phyloP scores from a whole-genome alignment of 2,797 vertebrate species.

The Labeo calbasu region DNA sequence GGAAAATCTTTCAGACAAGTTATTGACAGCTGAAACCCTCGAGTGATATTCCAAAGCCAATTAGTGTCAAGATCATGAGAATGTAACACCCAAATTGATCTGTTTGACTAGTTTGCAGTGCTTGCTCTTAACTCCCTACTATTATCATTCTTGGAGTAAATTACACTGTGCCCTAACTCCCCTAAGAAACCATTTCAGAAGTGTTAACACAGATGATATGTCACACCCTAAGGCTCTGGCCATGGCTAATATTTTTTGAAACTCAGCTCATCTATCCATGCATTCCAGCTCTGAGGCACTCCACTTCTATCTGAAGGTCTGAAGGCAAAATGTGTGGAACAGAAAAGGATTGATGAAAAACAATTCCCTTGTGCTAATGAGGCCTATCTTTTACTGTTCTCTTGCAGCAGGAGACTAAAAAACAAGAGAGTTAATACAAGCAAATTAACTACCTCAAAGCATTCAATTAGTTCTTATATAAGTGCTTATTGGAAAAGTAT shows the following conservation, averaged over 20 bases:
- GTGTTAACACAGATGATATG: slow-evolving; percentile 41
- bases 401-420: slow-evolving; percentile 39
- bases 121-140: slow-evolving; percentile 33
- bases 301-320: slow-evolving; percentile 2
- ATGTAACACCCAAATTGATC: slow-evolving; percentile 32
- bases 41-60: slow-evolving; percentile 19
- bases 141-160: slow-evolving; percentile 56
- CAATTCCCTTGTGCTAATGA: slow-evolving; percentile 47
- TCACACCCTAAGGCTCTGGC: slow-evolving; percentile 36
- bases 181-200: slow-evolving; percentile 31
- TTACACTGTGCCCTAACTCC: slow-evolving; percentile 43
- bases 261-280: slow-evolving; percentile 32
- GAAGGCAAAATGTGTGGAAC: background rate
- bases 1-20: slow-evolving; percentile 30
- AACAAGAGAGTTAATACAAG: slow-evolving; percentile 21
- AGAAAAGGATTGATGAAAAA: slow-evolving; percentile 35
- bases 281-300: slow-evolving; percentile 47
- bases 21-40: slow-evolving; percentile 49
- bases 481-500: slow-evolving; percentile 18
- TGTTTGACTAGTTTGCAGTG: slow-evolving; percentile 28
- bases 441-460: slow-evolving; percentile 21
- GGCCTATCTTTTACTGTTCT: slow-evolving; percentile 37
- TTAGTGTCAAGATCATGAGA: slow-evolving; percentile 56
- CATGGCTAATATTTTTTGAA: slow-evolving; percentile 45
- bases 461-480: slow-evolving; percentile 9